phyloP scores from a whole-genome alignment of 2,888 invertebrate species.

The Caenorhabditis sp. region DNA sequence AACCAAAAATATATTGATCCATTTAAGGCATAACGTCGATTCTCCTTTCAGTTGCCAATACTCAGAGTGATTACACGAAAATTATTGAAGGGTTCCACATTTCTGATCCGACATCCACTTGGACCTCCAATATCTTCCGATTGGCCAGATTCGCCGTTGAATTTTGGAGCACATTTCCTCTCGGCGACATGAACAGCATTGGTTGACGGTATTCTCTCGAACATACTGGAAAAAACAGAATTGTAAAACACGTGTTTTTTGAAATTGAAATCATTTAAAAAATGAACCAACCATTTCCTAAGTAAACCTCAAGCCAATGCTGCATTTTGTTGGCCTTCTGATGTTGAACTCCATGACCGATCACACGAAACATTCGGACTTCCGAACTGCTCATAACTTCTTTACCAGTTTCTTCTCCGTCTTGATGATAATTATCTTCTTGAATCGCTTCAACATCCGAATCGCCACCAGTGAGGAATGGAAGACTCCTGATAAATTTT shows the following conservation, averaged over 20 bases:
- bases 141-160: constrained; percentile 59
- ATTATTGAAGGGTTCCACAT: constrained; percentile 66
- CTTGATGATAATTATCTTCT: constrained; percentile 48
- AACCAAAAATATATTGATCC: constrained; percentile 66
- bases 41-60: constrained; percentile 86
- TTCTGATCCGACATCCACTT: constrained; percentile 66
- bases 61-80: constrained; percentile 72
- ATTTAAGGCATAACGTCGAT: constrained; percentile 79
- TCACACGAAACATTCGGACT: no score
- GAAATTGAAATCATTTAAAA: no score
- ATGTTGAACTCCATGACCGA: no score
- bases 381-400: constrained; percentile 24
- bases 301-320: constrained; percentile 52
- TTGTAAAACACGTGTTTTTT: no score
- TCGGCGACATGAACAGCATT: constrained; percentile 57
- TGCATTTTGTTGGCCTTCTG: constrained; percentile 58
- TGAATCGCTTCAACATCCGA: constrained; percentile 45
- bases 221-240: no score
- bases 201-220: constrained; percentile 52
- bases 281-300: constrained; percentile 50
- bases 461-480: constrained; percentile 53
- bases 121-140: constrained; percentile 67
- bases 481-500: constrained; percentile 46
- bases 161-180: constrained; percentile 66
- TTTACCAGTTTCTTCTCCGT: constrained; percentile 38